These are phyloP conservation scores for Herminia tarsipennalis DNA, from an alignment of 2,888 invertebrate genomes.

Conservation along the genomic window DNA sequence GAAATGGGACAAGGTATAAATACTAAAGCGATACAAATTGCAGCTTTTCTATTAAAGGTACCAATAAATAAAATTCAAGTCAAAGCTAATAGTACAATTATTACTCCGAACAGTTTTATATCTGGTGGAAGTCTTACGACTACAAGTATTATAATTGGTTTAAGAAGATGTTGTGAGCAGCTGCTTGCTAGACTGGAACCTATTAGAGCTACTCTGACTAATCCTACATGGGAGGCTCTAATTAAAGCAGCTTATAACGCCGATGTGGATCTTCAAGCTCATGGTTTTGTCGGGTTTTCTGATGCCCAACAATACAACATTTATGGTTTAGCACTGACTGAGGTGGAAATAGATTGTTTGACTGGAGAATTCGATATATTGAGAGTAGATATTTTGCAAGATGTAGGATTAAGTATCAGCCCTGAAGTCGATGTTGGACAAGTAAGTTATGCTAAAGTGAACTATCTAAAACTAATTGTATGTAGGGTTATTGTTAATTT, in stretches of 20 bases:
- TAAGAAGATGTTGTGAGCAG: slow-evolving; percentile 40
- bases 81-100: slow-evolving; percentile 86
- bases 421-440: too few species aligned
- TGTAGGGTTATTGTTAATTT: too few species aligned
- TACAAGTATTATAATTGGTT: slow-evolving; percentile 48
- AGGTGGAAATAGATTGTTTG: too few species aligned
- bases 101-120: slow-evolving; percentile 86
- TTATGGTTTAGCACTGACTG: too few species aligned
- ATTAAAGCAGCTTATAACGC: slow-evolving; percentile 75
- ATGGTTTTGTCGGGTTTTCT: too few species aligned
- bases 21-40: slow-evolving; percentile 88
- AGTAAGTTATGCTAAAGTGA: too few species aligned
- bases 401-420: too few species aligned
- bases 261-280: too few species aligned
- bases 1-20: slow-evolving; percentile 93
- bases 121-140: slow-evolving; percentile 88
- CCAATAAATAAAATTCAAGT: slow-evolving; percentile 87
- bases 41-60: slow-evolving; percentile 87
- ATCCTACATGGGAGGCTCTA: slow-evolving; percentile 79
- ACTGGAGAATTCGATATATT: too few species aligned
- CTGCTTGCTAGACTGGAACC: slow-evolving; percentile 40
- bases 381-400: too few species aligned
- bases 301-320: too few species aligned
- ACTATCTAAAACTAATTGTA: too few species aligned
- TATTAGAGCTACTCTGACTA: slow-evolving; percentile 33